Percentiles rank a stretch among this genome's conserved stretches.
These are phyloP conservation scores for Carduelis carduelis DNA, from an alignment of 2,797 vertebrate species.

Conservation along the genomic window DNA sequence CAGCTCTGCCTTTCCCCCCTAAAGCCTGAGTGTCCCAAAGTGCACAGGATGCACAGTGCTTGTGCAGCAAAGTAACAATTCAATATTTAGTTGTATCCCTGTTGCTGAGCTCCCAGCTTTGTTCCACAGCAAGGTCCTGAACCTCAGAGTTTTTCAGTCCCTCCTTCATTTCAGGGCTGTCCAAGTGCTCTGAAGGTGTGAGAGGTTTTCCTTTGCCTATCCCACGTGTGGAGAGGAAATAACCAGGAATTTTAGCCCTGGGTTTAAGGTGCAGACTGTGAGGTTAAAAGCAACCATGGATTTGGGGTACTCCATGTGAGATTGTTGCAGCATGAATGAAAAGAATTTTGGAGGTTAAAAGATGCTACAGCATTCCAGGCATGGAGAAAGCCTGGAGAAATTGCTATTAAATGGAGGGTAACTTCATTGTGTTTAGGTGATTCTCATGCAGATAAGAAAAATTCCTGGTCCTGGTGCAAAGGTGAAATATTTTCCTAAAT, in stretches of 20 bases:
- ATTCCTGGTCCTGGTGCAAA: neutral
- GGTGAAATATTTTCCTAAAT: neutral
- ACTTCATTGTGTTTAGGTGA: neutral
- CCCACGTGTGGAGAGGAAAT: neutral
- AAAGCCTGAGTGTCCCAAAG: neutral
- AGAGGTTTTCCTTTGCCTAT: neutral
- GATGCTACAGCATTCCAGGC: neutral
- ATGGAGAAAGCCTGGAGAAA: neutral
- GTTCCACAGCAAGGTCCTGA: neutral
- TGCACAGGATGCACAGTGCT: neutral
- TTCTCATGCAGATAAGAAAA: neutral
- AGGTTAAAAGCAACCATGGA: neutral
- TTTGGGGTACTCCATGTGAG: neutral
- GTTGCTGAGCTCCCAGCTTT: neutral
- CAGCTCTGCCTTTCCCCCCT: neutral
- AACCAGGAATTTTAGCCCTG: neutral
- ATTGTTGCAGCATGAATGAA: rapidly evolving
- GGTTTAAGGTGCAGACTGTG: neutral
- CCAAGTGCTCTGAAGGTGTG: neutral
- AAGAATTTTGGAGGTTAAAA: neutral
- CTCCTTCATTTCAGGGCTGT: neutral
- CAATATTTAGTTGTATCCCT: neutral
- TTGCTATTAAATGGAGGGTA: neutral
- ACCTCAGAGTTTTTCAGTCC: neutral
- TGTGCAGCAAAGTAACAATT: neutral